Conservation (phyloP, 2,797 vertebrate genomes). For the Champsocephalus esox region DNA sequence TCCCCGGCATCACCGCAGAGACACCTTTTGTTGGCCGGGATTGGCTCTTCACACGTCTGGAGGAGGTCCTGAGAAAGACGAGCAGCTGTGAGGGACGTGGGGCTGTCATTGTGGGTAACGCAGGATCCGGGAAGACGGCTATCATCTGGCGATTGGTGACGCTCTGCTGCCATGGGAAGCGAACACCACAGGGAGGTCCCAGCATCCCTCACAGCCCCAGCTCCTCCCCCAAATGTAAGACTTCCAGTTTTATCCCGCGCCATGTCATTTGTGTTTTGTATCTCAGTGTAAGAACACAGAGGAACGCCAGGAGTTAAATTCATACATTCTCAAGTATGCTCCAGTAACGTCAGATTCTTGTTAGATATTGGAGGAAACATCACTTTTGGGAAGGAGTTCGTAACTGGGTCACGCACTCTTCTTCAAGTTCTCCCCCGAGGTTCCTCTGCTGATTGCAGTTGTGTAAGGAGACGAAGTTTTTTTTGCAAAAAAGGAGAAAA, state of each 20-base stretch:
- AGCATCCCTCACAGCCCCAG: conserved; percentile 88
- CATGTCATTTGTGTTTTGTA: neutral
- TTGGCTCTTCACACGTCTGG: conserved; percentile 94
- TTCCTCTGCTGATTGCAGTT: conserved; percentile 74
- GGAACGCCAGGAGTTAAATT: neutral
- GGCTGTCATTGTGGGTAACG: conserved; percentile 91
- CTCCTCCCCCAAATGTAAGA: conserved; percentile 90
- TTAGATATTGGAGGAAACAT: conserved; percentile 36
- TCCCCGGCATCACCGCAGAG: conserved; percentile 93
- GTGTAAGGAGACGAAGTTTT: conserved; percentile 55
- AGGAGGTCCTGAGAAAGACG: conserved; percentile 87
- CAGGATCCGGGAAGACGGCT: conserved; percentile 97
- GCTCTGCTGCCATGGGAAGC: conserved; percentile 94
- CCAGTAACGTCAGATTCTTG: conserved; percentile 25
- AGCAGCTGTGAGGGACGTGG: conserved; percentile 89
- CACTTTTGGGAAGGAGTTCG: conserved; percentile 49
- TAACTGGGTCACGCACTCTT: conserved; percentile 70
- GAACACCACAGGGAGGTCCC: conserved; percentile 89
- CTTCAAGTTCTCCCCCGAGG: conserved; percentile 73
- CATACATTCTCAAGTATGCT: conserved; percentile 18
- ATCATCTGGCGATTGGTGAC: conserved; percentile 94
- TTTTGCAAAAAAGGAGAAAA: conserved; percentile 20
- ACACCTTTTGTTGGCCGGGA: conserved; percentile 93
- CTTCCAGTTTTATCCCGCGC: neutral
- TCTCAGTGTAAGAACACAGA: neutral